These are phyloP conservation scores for Philopedon plagiatum DNA, from an alignment of 2,888 invertebrate genomes.

Conservation along the genomic window DNA sequence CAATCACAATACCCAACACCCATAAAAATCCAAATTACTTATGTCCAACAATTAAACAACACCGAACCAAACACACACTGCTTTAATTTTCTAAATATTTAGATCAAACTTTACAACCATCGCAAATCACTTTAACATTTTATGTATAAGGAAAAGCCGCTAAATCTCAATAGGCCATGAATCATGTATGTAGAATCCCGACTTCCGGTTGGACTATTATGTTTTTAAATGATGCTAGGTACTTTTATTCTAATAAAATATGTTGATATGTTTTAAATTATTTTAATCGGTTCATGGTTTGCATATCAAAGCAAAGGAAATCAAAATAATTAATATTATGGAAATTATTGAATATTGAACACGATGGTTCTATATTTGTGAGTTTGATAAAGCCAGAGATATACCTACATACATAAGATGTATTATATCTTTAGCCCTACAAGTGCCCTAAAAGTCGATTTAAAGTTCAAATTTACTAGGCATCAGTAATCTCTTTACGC, in stretches of 20 bases:
- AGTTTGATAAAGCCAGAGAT: no score
- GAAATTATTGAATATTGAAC: no score
- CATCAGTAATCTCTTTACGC: no score
- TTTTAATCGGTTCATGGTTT: neutral
- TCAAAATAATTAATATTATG: neutral
- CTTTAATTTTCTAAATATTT: neutral
- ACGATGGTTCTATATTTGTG: no score
- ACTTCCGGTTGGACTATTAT: neutral
- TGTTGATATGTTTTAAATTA: neutral
- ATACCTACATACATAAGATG: no score
- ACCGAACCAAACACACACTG: neutral
- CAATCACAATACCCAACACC: neutral
- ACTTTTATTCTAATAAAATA: neutral
- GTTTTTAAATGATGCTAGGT: neutral
- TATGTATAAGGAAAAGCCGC: constrained; percentile 2
- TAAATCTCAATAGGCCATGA: no score
- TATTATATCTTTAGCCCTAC: no score
- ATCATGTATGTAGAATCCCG: neutral
- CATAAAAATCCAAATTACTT: neutral
- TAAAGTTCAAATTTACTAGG: no score
- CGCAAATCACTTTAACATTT: constrained; percentile 1
- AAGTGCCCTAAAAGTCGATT: no score
- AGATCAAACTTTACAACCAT: neutral
- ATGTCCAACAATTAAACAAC: neutral
- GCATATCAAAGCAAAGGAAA: neutral